Evolutionary conservation across 1,140 invertebrate genomes (phyloP), one percentile per base, ranked within the genome.

Genomic region (Plectrocnemia conspersa): DNA sequence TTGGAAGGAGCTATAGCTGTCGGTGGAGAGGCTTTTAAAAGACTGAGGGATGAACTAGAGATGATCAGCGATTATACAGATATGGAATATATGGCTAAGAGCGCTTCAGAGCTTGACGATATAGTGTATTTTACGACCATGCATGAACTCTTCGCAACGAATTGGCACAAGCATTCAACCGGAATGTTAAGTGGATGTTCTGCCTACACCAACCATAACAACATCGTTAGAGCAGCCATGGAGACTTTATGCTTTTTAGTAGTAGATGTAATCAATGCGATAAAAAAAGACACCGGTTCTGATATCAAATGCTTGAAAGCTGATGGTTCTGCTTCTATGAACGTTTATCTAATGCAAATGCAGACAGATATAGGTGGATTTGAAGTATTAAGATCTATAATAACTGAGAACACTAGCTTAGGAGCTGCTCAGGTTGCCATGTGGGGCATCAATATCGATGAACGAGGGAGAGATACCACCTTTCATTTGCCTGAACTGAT

Each of bases 101-200:
- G 71, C 24, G 88, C 89, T 0, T 74, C 74, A 24, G 76, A 77
- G 40, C 85, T 83, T 1, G 84, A 86, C 18, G 93, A 93, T 62
- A 90, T 97, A 24, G 93, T 92, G 62, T 97, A 98, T 75, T 94
- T 98, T 0, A 94, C 95, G 3, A 91, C 89, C 0, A 97, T 98
- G 69, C 92, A 89, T 62, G 96, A 97, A 0, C 73, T 99, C 0
- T 97, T 94, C 69, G 94, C 95, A 25, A 96, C 97, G 0, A 89
- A 97, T 68, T 98, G 94, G 94, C 79, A 91, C 63, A 82, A 89
- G 63, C 89, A 95, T 78, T 93, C 94, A 2, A 77, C 93, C 70
- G 93, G 92, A 35, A 80, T 85, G 0, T 85, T 87, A 53, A 85
- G 83, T 59, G 84, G 84, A 9, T 76, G 86, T 11, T 83, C 83